These are phyloP conservation scores for Drosophila anomalata DNA, from an alignment of 2,888 invertebrate species.

Conservation along the genomic window DNA sequence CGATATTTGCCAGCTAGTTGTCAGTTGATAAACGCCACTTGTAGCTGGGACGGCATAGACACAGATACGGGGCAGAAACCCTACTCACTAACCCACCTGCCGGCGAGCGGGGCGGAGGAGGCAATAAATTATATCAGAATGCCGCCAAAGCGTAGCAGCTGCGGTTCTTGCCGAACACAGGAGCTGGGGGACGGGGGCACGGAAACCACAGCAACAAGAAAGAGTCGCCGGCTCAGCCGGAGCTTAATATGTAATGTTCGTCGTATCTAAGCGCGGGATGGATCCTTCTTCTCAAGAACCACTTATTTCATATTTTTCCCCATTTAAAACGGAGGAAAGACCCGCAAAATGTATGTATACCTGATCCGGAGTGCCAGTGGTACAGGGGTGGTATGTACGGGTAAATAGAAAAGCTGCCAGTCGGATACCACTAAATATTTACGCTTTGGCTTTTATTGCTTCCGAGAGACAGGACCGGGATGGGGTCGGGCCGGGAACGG, in stretches of 20 bases:
- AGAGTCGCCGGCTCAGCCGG: slow-evolving; percentile 50
- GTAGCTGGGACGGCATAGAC: slow-evolving; percentile 64
- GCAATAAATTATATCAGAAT: slow-evolving; percentile 79
- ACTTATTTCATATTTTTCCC: slow-evolving; percentile 41
- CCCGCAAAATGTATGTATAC: slow-evolving; percentile 4
- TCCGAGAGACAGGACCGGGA: slow-evolving; percentile 33
- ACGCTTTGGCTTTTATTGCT: slow-evolving; percentile 72
- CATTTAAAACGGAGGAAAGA: slow-evolving; percentile 16
- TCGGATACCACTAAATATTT: slow-evolving; percentile 51
- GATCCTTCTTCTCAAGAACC: background rate
- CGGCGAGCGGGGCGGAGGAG: slow-evolving; percentile 43
- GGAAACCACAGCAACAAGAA: slow-evolving; percentile 47
- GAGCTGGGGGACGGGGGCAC: background rate
- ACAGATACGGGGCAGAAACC: slow-evolving; percentile 42
- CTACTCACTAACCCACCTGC: slow-evolving; percentile 47
- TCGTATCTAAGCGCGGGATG: slow-evolving; percentile 26
- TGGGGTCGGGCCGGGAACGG: slow-evolving; percentile 25
- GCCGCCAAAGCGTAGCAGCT: slow-evolving; percentile 79
- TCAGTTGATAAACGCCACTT: slow-evolving; percentile 75
- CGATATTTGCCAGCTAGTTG: slow-evolving; percentile 63
- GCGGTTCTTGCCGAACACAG: slow-evolving; percentile 61
- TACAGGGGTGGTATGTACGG: slow-evolving; percentile 3
- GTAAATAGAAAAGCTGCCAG: slow-evolving; percentile 10
- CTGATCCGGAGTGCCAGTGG: background rate
- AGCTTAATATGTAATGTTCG: slow-evolving; percentile 65